phyloP scores from a whole-genome alignment of 1,140 invertebrate genomes.

The Ceratoteleas bidentatus region DNA sequence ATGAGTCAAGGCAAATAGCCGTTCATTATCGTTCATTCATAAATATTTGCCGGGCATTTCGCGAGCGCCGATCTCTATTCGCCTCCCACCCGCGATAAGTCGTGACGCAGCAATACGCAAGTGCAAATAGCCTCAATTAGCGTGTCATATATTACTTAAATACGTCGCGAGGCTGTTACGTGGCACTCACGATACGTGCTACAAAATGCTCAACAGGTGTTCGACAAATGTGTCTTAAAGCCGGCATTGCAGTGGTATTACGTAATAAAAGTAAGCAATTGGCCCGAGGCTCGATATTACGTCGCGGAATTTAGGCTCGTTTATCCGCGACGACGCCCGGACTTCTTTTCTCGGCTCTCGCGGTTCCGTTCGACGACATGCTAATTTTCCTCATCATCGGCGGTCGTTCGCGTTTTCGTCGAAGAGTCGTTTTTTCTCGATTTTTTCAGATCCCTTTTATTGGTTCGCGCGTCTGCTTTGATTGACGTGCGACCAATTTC shows the following conservation, averaged over 20 bases:
- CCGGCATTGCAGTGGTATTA: slow-evolving; percentile 60
- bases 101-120: slow-evolving; percentile 50
- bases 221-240: slow-evolving; percentile 69
- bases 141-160: slow-evolving; percentile 67
- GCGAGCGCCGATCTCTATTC: slow-evolving; percentile 32
- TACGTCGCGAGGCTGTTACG: slow-evolving; percentile 65
- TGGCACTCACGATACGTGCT: slow-evolving; percentile 63
- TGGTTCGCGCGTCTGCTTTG: too few species aligned
- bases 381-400: too few species aligned
- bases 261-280: slow-evolving; percentile 69
- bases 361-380: too few species aligned
- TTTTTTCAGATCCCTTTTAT: too few species aligned
- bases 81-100: slow-evolving; percentile 43
- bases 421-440: too few species aligned
- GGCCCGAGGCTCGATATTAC: slow-evolving; percentile 63
- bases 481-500: too few species aligned
- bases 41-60: slow-evolving; percentile 40
- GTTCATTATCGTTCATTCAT: slow-evolving; percentile 41
- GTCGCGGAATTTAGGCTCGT: slow-evolving; percentile 58
- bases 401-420: too few species aligned
- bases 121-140: slow-evolving; percentile 67
- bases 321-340: slow-evolving; percentile 31
- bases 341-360: too few species aligned
- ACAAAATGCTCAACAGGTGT: slow-evolving; percentile 69
- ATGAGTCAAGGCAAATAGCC: slow-evolving; percentile 23